Evolutionary conservation across 1,140 invertebrate species (phyloP).

Genomic region (Procambarus clarkii): DNA sequence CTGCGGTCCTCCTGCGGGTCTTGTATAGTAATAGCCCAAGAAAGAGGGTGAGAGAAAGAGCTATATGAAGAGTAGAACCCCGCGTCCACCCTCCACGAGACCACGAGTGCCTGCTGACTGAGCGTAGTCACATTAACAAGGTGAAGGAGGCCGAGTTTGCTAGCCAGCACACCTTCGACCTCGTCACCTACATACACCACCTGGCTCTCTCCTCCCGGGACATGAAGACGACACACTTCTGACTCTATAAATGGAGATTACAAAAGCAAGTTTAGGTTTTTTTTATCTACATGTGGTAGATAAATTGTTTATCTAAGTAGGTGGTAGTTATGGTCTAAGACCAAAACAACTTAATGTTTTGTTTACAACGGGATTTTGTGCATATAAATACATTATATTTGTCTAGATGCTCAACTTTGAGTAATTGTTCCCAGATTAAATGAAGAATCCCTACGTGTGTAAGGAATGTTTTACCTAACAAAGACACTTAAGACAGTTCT

Average conservation of each 20-base stretch:
- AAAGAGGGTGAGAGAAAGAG: conserved; percentile 15
- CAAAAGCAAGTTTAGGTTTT: not conserved
- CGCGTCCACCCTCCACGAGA: conserved; percentile 53
- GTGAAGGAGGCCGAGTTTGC: conserved; percentile 9
- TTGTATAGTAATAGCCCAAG: conserved; percentile 41
- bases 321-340: no score
- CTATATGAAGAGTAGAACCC: conserved; percentile 29
- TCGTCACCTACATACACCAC: conserved; percentile 53
- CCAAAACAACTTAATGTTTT: no score
- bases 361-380: no score
- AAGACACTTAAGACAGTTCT: not conserved
- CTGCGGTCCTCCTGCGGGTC: not conserved
- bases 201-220: not conserved
- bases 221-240: conserved; percentile 24
- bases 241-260: conserved; percentile 5
- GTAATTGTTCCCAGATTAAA: no score
- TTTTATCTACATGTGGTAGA: no score
- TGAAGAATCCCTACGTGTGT: no score
- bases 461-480: no score
- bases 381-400: no score
- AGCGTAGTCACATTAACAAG: conserved; percentile 48
- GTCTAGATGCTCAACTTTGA: no score
- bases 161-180: conserved; percentile 29
- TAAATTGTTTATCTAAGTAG: no score
- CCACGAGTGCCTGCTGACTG: conserved; percentile 42